phyloP scores from a whole-genome alignment of 2,888 invertebrate genomes.

The Thymelicus sylvestris region DNA sequence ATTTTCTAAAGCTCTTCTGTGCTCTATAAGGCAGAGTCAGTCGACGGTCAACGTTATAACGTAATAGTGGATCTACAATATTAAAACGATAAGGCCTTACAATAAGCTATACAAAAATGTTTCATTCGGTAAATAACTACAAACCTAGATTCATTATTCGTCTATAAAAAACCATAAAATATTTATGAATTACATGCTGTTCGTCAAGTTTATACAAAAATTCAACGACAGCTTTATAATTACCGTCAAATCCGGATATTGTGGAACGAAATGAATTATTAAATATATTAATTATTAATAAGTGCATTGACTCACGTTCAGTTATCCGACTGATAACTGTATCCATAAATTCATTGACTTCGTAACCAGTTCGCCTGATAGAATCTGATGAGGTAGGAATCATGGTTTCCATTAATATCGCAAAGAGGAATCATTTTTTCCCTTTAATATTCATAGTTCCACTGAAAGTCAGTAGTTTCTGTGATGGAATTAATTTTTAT shows the following conservation, averaged over 20 bases:
- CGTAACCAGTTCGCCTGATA: background rate
- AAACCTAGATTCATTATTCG: too few species aligned
- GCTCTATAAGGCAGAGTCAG: too few species aligned
- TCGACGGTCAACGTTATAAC: too few species aligned
- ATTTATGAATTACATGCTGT: background rate
- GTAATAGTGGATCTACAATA: too few species aligned
- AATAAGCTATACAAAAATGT: too few species aligned
- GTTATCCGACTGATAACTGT: slow-evolving; percentile 8
- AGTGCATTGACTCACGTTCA: slow-evolving; percentile 8
- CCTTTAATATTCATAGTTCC: too few species aligned
- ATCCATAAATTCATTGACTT: slow-evolving; percentile 6
- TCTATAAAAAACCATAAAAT: background rate
- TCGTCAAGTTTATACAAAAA: background rate
- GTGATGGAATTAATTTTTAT: too few species aligned
- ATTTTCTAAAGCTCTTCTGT: too few species aligned
- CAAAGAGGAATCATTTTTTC: background rate
- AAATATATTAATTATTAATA: slow-evolving; percentile 9
- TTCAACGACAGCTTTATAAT: slow-evolving; percentile 8
- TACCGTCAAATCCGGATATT: slow-evolving; percentile 16
- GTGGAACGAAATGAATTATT: slow-evolving; percentile 23
- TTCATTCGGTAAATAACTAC: too few species aligned
- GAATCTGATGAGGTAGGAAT: background rate
- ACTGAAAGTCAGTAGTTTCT: too few species aligned
- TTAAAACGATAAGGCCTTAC: too few species aligned
- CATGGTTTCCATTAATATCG: background rate